A percentile compares a stretch with the other conserved stretches of the same genome.
Evolutionary conservation across 1,140 invertebrate species (phyloP).

Genomic region (Pachypeltis micranthus): DNA sequence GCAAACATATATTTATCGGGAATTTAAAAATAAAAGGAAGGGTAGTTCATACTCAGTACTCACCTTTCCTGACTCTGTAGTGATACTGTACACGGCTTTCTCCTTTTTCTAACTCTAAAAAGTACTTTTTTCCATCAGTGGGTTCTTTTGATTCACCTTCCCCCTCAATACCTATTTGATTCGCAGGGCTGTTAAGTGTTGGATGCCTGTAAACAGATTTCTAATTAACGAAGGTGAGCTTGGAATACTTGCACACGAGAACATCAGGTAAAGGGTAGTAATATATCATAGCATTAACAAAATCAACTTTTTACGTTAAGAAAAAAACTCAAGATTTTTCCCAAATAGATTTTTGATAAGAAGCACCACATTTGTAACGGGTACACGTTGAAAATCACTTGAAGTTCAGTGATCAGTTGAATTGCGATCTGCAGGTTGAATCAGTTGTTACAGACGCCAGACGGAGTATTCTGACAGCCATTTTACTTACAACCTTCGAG

Average conservation of each 20-base stretch:
- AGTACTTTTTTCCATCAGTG: not conserved
- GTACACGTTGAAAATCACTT: too few species aligned
- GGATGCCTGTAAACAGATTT: not conserved
- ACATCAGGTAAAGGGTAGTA: not conserved
- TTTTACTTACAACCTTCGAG: too few species aligned
- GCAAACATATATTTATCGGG: not conserved
- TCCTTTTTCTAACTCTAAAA: not conserved
- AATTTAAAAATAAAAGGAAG: not conserved
- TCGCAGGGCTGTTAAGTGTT: not conserved
- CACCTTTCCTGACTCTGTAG: not conserved
- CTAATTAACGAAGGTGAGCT: not conserved
- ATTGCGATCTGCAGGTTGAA: too few species aligned
- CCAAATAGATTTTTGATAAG: too few species aligned
- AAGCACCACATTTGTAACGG: too few species aligned
- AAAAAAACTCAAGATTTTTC: too few species aligned
- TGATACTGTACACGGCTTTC: not conserved
- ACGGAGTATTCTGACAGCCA: too few species aligned
- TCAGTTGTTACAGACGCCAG: too few species aligned
- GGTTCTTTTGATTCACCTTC: not conserved
- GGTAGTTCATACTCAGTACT: not conserved
- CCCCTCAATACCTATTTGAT: too few species aligned
- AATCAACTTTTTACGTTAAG: too few species aligned
- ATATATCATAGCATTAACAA: not conserved
- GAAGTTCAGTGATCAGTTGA: too few species aligned
- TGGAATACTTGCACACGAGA: not conserved